Evolutionary conservation across 2,888 invertebrate species (phyloP).

Genomic region (Parasteatoda lunata): DNA sequence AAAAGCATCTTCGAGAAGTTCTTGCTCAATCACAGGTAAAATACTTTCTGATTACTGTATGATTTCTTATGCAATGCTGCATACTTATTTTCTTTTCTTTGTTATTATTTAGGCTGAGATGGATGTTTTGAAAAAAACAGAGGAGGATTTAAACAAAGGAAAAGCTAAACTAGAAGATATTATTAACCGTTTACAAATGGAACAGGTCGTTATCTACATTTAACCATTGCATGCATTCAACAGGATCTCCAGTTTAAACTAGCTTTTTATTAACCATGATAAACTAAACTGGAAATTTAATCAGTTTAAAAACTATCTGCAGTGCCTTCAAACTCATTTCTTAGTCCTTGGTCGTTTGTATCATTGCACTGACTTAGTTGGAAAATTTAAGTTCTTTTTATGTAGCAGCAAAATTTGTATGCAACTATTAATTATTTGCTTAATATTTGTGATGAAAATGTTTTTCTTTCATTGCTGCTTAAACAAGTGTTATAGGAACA

Average conservation of each 20-base stretch:
- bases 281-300: too few relatives aligned
- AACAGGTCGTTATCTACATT: slow-evolving; percentile 68
- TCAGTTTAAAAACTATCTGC: too few relatives aligned
- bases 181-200: slow-evolving; percentile 80
- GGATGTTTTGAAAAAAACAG: slow-evolving; percentile 89
- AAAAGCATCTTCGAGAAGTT: slow-evolving; percentile 89
- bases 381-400: too few relatives aligned
- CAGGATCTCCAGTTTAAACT: neutral
- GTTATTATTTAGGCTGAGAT: slow-evolving; percentile 81
- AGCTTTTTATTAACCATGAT: too few relatives aligned
- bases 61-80: neutral
- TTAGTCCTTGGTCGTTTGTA: too few relatives aligned
- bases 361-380: too few relatives aligned
- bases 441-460: too few relatives aligned
- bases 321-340: too few relatives aligned
- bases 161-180: slow-evolving; percentile 87
- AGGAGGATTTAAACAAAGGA: slow-evolving; percentile 87
- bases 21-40: slow-evolving; percentile 86
- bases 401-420: too few relatives aligned
- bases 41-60: neutral
- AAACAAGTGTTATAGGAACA: too few relatives aligned
- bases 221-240: neutral
- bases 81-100: neutral
- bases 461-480: too few relatives aligned
- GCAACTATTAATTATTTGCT: too few relatives aligned